These are phyloP conservation scores for Rhea pennata DNA, from an alignment of 2,113 vertebrate genomes.

Conservation along the genomic window DNA sequence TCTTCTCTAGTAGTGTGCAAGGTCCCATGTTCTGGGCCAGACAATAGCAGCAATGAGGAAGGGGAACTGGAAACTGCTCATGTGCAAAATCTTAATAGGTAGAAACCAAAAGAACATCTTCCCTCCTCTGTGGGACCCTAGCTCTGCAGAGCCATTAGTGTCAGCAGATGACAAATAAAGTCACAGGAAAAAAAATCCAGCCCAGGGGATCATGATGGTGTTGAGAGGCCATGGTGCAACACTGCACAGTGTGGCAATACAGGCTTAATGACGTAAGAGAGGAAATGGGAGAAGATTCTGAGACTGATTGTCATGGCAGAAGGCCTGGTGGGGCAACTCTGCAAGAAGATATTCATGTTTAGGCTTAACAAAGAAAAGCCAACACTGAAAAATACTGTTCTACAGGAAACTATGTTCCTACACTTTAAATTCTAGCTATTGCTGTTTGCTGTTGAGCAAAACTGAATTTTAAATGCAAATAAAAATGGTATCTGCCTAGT, in stretches of 20 bases:
- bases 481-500: background rate
- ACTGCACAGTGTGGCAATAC: background rate
- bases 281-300: background rate
- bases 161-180: background rate
- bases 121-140: background rate
- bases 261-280: background rate
- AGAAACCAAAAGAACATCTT: background rate
- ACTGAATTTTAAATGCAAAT: background rate
- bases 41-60: background rate
- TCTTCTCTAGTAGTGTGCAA: background rate
- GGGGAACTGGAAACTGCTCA: background rate
- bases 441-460: background rate
- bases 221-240: background rate
- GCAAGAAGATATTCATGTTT: background rate
- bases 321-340: background rate
- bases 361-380: background rate
- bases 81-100: background rate
- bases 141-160: background rate
- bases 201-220: background rate
- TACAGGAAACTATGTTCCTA: background rate
- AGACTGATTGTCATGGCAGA: background rate
- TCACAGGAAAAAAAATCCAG: background rate
- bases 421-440: background rate
- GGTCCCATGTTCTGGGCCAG: background rate
- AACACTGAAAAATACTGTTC: background rate